Evolutionary conservation across 2,113 vertebrate species (phyloP).

Genomic region (Glaucomys volans): DNA sequence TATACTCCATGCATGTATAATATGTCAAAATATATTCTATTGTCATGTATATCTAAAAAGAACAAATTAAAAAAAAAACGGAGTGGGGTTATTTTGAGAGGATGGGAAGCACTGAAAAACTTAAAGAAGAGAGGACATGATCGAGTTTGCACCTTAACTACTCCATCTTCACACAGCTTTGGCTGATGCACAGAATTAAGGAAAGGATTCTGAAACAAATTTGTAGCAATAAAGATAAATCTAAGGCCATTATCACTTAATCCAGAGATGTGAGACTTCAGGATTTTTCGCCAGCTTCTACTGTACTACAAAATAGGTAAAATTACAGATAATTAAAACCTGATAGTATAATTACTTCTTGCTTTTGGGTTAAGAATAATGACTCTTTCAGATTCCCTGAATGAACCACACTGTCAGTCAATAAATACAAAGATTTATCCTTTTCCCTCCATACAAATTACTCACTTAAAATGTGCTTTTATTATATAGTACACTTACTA

Average conservation of each 20-base stretch:
- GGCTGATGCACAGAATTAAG: neutral
- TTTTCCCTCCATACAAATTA: neutral
- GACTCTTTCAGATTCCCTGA: neutral
- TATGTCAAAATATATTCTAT: too few relatives aligned
- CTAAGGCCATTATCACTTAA: neutral
- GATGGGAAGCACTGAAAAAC: neutral
- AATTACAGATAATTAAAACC: neutral
- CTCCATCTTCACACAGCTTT: neutral
- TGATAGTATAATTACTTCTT: neutral
- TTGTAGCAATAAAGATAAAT: constrained; percentile 16
- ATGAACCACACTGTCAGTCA: neutral
- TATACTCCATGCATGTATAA: too few relatives aligned
- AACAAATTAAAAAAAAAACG: too few relatives aligned
- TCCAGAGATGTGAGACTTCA: neutral
- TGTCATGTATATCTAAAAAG: too few relatives aligned
- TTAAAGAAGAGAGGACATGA: neutral
- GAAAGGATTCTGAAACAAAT: neutral
- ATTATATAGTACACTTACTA: neutral
- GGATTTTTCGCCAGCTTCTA: neutral
- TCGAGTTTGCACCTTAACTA: neutral
- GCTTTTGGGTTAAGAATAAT: neutral
- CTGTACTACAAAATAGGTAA: neutral
- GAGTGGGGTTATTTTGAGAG: neutral
- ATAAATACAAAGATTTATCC: neutral
- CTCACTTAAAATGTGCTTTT: neutral